These are phyloP conservation scores for Drosophila watanabei DNA, from an alignment of 1,140 invertebrate species.

Conservation along the genomic window DNA sequence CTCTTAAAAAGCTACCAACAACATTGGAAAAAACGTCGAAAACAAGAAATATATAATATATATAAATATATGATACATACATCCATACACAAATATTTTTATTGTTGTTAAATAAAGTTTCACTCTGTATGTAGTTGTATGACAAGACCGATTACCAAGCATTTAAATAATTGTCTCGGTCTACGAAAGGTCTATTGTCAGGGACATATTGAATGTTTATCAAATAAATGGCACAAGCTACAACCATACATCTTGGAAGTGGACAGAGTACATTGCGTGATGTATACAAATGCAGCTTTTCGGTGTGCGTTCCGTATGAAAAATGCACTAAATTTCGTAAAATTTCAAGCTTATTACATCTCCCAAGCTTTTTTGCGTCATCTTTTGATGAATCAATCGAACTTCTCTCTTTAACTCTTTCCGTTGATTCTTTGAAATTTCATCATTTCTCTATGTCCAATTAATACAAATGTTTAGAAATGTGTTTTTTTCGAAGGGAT, in stretches of 20 bases:
- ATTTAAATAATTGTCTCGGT: conserved; percentile 24
- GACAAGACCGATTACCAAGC: conserved; percentile 17
- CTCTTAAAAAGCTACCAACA: conserved; percentile 36
- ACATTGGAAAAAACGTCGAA: conserved; percentile 17
- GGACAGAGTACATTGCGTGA: background rate
- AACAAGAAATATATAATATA: conserved; percentile 12
- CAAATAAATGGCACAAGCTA: conserved; percentile 9
- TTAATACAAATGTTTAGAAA: background rate
- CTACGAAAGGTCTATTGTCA: conserved; percentile 7
- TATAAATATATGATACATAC: conserved; percentile 35
- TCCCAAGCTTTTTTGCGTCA: background rate
- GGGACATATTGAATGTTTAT: conserved; percentile 8
- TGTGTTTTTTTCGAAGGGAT: background rate
- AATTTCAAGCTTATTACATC: background rate
- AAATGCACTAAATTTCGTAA: background rate
- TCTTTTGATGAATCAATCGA: background rate
- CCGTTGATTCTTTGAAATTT: background rate
- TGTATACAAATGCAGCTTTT: background rate
- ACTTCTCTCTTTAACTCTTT: background rate
- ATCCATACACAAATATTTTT: conserved; percentile 55
- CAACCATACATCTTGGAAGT: background rate
- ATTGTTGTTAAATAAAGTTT: conserved; percentile 59
- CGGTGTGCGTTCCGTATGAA: background rate
- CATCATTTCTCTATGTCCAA: background rate
- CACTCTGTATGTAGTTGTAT: conserved; percentile 54